Evolutionary conservation across 2,888 invertebrate species (phyloP).

Genomic region (Mamestra brassicae): DNA sequence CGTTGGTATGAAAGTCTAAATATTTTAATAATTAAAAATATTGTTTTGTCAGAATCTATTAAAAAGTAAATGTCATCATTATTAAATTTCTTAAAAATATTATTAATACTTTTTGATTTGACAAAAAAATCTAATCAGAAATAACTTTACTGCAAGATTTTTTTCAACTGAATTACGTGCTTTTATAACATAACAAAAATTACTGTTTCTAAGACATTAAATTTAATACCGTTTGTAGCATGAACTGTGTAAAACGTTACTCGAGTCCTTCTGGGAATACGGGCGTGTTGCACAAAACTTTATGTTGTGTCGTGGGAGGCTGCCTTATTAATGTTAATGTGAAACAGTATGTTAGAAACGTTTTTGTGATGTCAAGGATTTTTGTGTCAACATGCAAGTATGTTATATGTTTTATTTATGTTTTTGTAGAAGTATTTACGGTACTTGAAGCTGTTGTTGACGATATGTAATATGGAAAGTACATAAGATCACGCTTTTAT

Average conservation of each 20-base stretch:
- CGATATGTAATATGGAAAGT: neutral
- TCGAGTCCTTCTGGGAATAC: constrained; percentile 11
- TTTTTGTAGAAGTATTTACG: neutral
- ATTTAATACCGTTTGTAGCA: constrained; percentile 7
- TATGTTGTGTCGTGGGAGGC: constrained; percentile 13
- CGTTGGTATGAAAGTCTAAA: no score
- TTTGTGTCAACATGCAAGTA: neutral
- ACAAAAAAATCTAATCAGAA: neutral
- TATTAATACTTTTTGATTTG: no score
- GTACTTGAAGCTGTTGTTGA: neutral
- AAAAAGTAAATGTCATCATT: no score
- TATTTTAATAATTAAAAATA: no score
- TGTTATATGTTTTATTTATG: neutral
- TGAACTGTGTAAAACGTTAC: constrained; percentile 2
- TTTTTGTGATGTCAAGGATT: constrained; percentile 18
- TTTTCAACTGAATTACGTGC: neutral
- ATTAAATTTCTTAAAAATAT: no score
- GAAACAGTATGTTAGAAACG: constrained; percentile 13
- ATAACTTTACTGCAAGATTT: neutral
- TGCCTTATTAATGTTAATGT: constrained; percentile 23
- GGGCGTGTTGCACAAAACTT: constrained; percentile 16
- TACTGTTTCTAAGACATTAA: constrained; percentile 11
- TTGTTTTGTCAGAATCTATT: no score
- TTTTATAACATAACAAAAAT: constrained; percentile 1
- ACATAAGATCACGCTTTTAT: neutral